Percentiles rank a stretch among this genome's conserved stretches.
phyloP scores from a whole-genome alignment of 2,888 invertebrate species.

The Keiferia lycopersicella region DNA sequence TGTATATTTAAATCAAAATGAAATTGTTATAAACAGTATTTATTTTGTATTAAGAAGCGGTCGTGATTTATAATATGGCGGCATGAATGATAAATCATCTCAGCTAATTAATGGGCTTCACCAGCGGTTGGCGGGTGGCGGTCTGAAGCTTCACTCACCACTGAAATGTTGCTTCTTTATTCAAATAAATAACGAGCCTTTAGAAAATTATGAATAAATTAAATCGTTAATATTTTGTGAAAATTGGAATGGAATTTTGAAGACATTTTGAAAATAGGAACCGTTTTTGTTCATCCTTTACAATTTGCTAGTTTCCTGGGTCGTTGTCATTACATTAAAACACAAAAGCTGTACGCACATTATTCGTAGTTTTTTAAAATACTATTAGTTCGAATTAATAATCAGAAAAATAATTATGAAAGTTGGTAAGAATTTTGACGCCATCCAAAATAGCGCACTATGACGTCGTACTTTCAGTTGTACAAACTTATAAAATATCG shows the following conservation, averaged over 20 bases:
- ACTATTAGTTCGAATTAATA: too few relatives aligned
- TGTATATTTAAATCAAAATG: neutral
- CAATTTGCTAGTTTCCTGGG: too few relatives aligned
- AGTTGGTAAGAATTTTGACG: too few relatives aligned
- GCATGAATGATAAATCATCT: conserved; percentile 11
- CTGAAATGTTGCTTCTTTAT: neutral
- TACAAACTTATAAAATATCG: too few relatives aligned
- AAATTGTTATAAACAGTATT: neutral
- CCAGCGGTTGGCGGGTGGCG: neutral
- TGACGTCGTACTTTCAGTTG: too few relatives aligned
- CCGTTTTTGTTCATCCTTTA: too few relatives aligned
- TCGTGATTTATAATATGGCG: conserved; percentile 6
- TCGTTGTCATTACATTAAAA: too few relatives aligned
- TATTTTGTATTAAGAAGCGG: conserved; percentile 5
- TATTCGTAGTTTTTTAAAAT: too few relatives aligned
- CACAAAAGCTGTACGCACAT: too few relatives aligned
- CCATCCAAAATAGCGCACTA: too few relatives aligned
- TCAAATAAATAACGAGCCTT: neutral
- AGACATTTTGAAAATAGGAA: too few relatives aligned
- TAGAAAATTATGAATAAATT: neutral
- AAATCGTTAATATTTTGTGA: neutral
- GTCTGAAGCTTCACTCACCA: neutral
- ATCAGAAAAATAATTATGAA: too few relatives aligned
- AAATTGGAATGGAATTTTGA: neutral
- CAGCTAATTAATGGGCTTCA: conserved; percentile 9